These are phyloP conservation scores for Larimichthys crocea DNA, from an alignment of 2,113 vertebrate genomes.

Conservation along the genomic window DNA sequence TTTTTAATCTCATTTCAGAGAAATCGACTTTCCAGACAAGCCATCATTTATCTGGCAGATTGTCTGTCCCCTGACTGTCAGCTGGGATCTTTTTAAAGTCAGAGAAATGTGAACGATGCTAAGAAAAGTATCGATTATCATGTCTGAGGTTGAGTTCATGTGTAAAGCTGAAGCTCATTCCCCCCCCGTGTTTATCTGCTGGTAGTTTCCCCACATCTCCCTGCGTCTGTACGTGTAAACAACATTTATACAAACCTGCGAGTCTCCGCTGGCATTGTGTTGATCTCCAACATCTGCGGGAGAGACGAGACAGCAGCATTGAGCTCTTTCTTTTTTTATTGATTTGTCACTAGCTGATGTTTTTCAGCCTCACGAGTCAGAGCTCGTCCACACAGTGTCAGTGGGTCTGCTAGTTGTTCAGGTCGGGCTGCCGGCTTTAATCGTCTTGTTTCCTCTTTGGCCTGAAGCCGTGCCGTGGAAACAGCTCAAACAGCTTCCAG, in stretches of 20 bases:
- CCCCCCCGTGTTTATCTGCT: background rate
- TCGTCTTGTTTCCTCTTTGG: background rate
- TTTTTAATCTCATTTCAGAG: background rate
- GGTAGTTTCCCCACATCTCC: background rate
- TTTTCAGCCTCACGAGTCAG: background rate
- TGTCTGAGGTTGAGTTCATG: background rate
- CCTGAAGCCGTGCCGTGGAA: background rate
- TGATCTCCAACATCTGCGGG: constrained; percentile 71
- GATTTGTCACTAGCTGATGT: background rate
- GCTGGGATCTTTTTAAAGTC: background rate
- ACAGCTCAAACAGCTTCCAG: background rate
- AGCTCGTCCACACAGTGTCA: background rate
- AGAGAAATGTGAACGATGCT: background rate
- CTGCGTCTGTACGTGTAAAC: background rate
- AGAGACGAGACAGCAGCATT: constrained; percentile 42
- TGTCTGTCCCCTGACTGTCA: background rate
- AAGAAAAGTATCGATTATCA: background rate
- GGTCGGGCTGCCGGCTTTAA: no score
- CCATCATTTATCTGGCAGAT: background rate
- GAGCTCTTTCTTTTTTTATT: background rate
- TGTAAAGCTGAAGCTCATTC: background rate
- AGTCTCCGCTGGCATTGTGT: constrained; percentile 46
- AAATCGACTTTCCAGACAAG: background rate
- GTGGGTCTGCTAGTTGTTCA: background rate
- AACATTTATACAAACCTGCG: constrained; percentile 65